A percentile compares a stretch with the other conserved stretches of the same genome.
These are phyloP conservation scores for Celastrina argiolus DNA, from an alignment of 2,888 invertebrate species.

Conservation along the genomic window DNA sequence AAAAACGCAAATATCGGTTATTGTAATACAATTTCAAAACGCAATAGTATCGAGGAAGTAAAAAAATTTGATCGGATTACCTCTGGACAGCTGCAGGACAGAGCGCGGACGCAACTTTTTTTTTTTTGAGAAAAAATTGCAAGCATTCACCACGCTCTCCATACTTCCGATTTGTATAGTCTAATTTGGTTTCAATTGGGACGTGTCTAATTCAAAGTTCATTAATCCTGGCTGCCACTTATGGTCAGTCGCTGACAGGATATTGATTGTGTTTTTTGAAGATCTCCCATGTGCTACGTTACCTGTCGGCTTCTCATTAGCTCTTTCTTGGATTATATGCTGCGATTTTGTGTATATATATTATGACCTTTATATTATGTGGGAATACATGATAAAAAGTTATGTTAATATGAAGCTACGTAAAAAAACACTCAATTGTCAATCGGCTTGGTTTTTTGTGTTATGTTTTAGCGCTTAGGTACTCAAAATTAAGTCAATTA, in stretches of 20 bases:
- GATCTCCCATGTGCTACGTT: neutral
- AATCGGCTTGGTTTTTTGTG: no score
- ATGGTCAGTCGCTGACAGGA: slow-evolving; percentile 77
- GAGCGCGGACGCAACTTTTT: slow-evolving; percentile 58
- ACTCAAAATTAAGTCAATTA: no score
- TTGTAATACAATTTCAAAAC: slow-evolving; percentile 20
- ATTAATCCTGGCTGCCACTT: slow-evolving; percentile 72
- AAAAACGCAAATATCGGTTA: slow-evolving; percentile 18
- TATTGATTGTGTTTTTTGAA: slow-evolving; percentile 46
- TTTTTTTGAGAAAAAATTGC: slow-evolving; percentile 58
- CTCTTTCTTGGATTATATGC: neutral
- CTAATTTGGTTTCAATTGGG: slow-evolving; percentile 70
- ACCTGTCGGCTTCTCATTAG: slow-evolving; percentile 14
- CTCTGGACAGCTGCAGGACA: slow-evolving; percentile 66
- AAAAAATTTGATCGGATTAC: slow-evolving; percentile 73
- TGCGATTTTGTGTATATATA: neutral
- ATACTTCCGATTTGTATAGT: slow-evolving; percentile 71
- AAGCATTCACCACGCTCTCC: slow-evolving; percentile 60
- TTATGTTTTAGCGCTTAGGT: no score
- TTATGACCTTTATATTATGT: no score
- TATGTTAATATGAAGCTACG: no score
- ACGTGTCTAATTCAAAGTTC: slow-evolving; percentile 73
- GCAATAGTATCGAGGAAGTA: slow-evolving; percentile 36
- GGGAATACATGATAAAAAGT: no score
- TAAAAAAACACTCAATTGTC: no score